Base-by-base conservation (phyloP, 2,888 invertebrate species). In the Amblyjoppa proteus region DNA sequence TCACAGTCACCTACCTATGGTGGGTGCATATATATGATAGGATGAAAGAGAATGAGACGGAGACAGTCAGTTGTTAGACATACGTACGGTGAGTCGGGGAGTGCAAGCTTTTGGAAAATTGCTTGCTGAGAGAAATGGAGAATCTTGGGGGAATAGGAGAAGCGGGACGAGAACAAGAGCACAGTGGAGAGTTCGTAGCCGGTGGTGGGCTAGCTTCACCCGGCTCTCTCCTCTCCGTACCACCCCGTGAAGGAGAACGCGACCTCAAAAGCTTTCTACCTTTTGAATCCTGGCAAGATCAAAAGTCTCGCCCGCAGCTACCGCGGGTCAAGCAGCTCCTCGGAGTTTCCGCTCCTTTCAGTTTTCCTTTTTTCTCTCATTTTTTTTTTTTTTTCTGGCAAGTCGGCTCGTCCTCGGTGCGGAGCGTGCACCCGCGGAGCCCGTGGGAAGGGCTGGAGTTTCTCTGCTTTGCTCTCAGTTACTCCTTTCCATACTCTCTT, bases 271-370 rank as follows among this genome's bases (percentile, higher is more conserved):
- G 86, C 87, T 88, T 85, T 79, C 75, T 64, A 78, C 87, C 89
- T 87, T 88, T 86, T 88, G 85, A 89, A 87, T 89, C 87, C 84
- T 86, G 80, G 70, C 85, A 73, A 89, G 90, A 90, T 90, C 90
- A 90, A 90, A 90, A 89, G 89, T 88, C 87, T 87, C 76, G 89
- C 90, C 88, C 58, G 75, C 49, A 88, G 88, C 87, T 64, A 73
- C 61, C 68, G 78, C 58, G 81, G 88, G 87, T 88, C 87, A 86
- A 87, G 87, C 86, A 79, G 77, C 83, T 83, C 79, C 85, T 77
- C 53, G 64, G 78, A 76, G 66, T 68, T 84, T 77, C 51, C 20
- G 53, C 76, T 64, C 28, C 75, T 70, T 76, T 61, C 11, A 20
- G 53, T 76, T 80, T 61, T 49, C 51, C 58, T 78, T 74, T 68